Percentiles rank a stretch among this genome's conserved stretches.
Evolutionary conservation across 2,888 invertebrate genomes (phyloP).

Genomic region (Seladonia tumulorum): DNA sequence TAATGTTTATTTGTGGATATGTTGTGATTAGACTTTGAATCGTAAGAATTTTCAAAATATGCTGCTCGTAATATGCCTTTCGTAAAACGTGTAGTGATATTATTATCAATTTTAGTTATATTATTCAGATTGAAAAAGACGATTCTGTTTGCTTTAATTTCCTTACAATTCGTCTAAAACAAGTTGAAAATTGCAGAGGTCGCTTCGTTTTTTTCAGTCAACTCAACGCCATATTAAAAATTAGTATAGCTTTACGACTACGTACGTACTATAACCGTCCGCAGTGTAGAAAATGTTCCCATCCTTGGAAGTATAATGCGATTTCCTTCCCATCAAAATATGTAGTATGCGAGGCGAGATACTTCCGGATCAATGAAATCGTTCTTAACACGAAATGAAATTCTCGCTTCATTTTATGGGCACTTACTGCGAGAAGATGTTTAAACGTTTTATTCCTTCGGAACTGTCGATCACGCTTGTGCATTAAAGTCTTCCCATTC

Average conservation of each 20-base stretch:
- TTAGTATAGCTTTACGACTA: not conserved
- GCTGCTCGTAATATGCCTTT: too few relatives aligned
- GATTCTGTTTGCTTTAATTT: not conserved
- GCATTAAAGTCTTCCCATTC: not conserved
- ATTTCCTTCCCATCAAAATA: not conserved
- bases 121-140: not conserved
- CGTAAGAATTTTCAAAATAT: not conserved
- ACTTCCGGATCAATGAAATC: not conserved
- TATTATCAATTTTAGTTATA: not conserved
- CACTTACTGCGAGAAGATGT: not conserved
- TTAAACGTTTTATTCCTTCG: not conserved
- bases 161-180: too few relatives aligned
- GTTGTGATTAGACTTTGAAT: not conserved
- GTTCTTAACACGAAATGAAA: not conserved
- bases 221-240: not conserved
- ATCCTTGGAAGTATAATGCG: not conserved
- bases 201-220: too few relatives aligned
- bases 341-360: not conserved
- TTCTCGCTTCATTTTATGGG: not conserved
- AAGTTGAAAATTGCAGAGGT: too few relatives aligned
- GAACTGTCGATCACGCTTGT: not conserved
- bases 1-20: not conserved
- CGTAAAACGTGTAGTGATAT: not conserved
- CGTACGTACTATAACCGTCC: not conserved
- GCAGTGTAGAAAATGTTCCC: not conserved